A percentile compares a stretch with the other conserved stretches of the same genome.
Conservation (phyloP, 2,797 vertebrate species). For the Gambusia yucatana region DNA sequence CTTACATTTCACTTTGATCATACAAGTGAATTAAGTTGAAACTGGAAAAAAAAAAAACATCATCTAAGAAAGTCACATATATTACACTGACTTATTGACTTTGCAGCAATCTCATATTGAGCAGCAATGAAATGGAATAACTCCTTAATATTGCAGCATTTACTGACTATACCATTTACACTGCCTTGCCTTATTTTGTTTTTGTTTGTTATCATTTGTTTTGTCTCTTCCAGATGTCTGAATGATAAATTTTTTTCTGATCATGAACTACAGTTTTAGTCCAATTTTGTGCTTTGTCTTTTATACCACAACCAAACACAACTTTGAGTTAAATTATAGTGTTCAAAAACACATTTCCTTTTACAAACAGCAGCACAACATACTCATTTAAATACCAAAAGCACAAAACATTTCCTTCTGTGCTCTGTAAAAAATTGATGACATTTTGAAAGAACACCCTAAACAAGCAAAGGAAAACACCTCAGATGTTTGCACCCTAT, state of each 20-base stretch:
- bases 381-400: constrained; percentile 20
- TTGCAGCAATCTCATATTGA: neutral
- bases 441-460: constrained; percentile 23
- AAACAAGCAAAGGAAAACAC: constrained; percentile 24
- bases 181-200: neutral
- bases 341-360: constrained; percentile 11
- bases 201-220: neutral
- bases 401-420: constrained; percentile 5
- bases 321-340: neutral
- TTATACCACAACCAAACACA: neutral
- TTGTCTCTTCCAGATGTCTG: neutral
- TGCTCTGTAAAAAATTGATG: neutral
- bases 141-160: neutral
- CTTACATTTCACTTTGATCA: neutral
- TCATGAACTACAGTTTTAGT: neutral
- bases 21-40: neutral
- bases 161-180: neutral
- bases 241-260: neutral
- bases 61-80: neutral
- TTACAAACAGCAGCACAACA: neutral
- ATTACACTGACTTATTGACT: neutral
- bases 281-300: neutral
- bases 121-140: neutral
- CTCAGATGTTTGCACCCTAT: constrained; percentile 26
- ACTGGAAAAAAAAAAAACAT: neutral